phyloP scores from a whole-genome alignment of 2,888 invertebrate genomes.

The Mythimna loreyi region DNA sequence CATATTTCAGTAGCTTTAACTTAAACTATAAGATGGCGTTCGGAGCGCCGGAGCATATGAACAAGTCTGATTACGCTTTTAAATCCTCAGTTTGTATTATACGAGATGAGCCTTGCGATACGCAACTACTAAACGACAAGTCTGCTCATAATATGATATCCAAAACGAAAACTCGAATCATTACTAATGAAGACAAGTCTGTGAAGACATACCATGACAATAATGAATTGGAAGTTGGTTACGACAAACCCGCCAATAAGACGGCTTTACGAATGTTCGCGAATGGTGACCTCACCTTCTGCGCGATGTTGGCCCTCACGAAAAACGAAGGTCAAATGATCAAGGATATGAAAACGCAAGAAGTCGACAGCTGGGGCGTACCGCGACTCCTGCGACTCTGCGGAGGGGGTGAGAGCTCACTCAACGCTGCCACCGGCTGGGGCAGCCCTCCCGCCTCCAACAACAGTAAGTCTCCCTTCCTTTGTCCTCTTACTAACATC shows the following conservation, averaged over 20 bases:
- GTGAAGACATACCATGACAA: conserved; percentile 87
- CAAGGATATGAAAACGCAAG: conserved; percentile 73
- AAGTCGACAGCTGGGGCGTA: conserved; percentile 90
- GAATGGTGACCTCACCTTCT: conserved; percentile 88
- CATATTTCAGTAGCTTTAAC: conserved; percentile 91
- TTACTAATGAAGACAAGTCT: conserved; percentile 81
- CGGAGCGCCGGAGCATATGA: conserved; percentile 90
- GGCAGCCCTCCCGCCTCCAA: conserved; percentile 94
- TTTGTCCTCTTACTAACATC: conserved; percentile 43
- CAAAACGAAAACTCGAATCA: conserved; percentile 86
- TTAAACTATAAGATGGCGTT: conserved; percentile 91
- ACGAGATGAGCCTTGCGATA: conserved; percentile 89
- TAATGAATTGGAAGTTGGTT: conserved; percentile 81
- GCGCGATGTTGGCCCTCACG: conserved; percentile 85
- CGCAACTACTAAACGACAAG: conserved; percentile 85
- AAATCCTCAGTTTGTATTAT: conserved; percentile 91
- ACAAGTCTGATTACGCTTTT: conserved; percentile 92
- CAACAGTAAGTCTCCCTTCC: conserved; percentile 82
- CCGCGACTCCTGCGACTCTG: conserved; percentile 92
- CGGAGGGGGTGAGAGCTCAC: conserved; percentile 95
- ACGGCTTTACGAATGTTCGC: conserved; percentile 81
- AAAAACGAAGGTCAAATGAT: conserved; percentile 78
- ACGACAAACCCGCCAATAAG: conserved; percentile 71
- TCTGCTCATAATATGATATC: conserved; percentile 85
- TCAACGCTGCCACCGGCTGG: conserved; percentile 95